Percentiles rank a stretch among this genome's conserved stretches.
Evolutionary conservation across 2,797 vertebrate genomes (phyloP).

Genomic region (Oreortyx pictus): DNA sequence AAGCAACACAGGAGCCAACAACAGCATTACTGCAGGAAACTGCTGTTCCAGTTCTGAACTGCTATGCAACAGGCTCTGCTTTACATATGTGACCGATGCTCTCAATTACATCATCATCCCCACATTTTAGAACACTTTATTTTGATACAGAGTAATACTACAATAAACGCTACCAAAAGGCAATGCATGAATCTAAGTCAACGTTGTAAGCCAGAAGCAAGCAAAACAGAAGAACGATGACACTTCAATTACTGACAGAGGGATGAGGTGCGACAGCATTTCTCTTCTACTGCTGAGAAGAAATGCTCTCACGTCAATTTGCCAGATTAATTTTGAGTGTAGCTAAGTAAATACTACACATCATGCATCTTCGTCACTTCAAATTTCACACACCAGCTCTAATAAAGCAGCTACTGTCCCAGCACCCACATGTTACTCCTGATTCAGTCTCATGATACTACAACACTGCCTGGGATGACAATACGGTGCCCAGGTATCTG

Average conservation of each 20-base stretch:
- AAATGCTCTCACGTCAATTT: not conserved
- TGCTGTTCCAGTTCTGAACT: not conserved
- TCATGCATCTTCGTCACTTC: not conserved
- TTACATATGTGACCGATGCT: not conserved
- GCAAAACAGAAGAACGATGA: not conserved
- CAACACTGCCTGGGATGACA: not conserved
- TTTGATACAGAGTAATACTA: not conserved
- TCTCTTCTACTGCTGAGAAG: not conserved
- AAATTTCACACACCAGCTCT: not conserved
- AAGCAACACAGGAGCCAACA: not conserved
- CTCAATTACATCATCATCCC: not conserved
- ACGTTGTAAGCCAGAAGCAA: not conserved
- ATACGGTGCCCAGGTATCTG: not conserved
- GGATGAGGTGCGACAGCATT: not conserved
- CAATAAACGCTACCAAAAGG: not conserved
- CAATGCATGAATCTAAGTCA: not conserved
- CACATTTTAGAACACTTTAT: not conserved
- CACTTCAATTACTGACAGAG: not conserved
- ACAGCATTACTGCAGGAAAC: not conserved
- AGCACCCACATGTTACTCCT: not conserved
- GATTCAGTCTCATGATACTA: not conserved
- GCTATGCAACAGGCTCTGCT: not conserved
- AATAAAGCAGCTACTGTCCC: not conserved
- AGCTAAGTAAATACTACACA: not conserved
- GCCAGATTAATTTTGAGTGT: not conserved